Conservation (phyloP, 2,797 vertebrate species). For the Platalea minor region DNA sequence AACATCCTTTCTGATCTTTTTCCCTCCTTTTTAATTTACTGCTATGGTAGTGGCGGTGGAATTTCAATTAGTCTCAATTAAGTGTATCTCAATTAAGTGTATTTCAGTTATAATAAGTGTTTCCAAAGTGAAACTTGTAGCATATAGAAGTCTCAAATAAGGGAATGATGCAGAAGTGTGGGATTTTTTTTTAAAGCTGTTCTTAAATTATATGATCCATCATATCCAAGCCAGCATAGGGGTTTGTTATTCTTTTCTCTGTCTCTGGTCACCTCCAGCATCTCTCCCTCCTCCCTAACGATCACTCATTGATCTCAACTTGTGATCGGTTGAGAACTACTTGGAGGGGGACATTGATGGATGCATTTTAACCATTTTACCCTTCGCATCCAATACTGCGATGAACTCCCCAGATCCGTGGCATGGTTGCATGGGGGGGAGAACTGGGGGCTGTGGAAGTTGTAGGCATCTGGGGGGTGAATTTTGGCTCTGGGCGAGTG, state of each 20-base stretch:
- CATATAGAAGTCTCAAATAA: not conserved
- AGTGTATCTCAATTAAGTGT: constrained; percentile 30
- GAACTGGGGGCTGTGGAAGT: accelerated
- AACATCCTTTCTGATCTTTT: not conserved
- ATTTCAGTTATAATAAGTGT: constrained; percentile 44
- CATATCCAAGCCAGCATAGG: not conserved
- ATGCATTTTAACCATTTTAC: constrained; percentile 81
- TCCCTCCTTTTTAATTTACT: not conserved
- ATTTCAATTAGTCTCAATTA: constrained; percentile 48
- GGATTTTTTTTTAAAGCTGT: not conserved
- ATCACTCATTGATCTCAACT: constrained; percentile 85
- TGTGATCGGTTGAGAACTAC: constrained; percentile 86
- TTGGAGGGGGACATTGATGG: constrained; percentile 86
- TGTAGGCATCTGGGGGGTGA: not conserved
- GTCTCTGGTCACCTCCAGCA: constrained; percentile 70
- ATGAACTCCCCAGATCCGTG: constrained; percentile 82
- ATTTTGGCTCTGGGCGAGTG: not conserved
- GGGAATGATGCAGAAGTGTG: not conserved
- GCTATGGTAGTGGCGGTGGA: not conserved
- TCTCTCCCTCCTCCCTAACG: constrained; percentile 73
- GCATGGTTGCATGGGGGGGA: constrained; percentile 19
- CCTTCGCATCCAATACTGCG: constrained; percentile 76
- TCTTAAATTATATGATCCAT: not conserved
- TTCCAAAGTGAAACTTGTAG: constrained; percentile 27
- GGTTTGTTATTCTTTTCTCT: constrained; percentile 23